phyloP scores from a whole-genome alignment of 2,113 vertebrate genomes.

The Euleptes europaea region DNA sequence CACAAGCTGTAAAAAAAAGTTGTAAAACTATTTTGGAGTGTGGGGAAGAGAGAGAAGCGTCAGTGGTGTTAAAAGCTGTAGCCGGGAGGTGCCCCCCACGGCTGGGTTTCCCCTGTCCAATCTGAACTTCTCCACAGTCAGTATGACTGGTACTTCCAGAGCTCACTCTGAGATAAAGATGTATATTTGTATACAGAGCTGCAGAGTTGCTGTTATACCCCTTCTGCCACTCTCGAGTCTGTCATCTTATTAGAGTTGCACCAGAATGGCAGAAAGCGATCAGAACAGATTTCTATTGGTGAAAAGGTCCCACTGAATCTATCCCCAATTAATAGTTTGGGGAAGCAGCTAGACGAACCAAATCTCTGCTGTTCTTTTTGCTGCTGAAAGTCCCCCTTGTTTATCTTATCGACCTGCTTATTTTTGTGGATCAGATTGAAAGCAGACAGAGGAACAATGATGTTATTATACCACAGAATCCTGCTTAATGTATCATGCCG shows the following conservation, averaged over 20 bases:
- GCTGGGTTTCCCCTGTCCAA: background rate
- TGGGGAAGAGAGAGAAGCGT: background rate
- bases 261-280: background rate
- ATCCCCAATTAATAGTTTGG: background rate
- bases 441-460: background rate
- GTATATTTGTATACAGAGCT: background rate
- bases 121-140: background rate
- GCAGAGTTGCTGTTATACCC: background rate
- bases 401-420: background rate
- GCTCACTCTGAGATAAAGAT: background rate
- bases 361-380: background rate
- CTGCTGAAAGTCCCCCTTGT: background rate
- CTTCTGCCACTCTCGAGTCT: background rate
- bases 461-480: background rate
- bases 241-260: background rate
- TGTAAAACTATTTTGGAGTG: background rate
- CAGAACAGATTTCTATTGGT: background rate
- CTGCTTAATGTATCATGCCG: constrained; percentile 15
- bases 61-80: background rate
- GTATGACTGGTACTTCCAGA: background rate
- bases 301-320: background rate
- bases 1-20: background rate
- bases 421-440: constrained; percentile 20
- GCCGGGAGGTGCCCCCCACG: background rate
- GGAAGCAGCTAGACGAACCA: background rate